A percentile compares a stretch with the other conserved stretches of the same genome.
Evolutionary conservation across 2,113 vertebrate species (phyloP).

Genomic region (Xyliphius kryptos): DNA sequence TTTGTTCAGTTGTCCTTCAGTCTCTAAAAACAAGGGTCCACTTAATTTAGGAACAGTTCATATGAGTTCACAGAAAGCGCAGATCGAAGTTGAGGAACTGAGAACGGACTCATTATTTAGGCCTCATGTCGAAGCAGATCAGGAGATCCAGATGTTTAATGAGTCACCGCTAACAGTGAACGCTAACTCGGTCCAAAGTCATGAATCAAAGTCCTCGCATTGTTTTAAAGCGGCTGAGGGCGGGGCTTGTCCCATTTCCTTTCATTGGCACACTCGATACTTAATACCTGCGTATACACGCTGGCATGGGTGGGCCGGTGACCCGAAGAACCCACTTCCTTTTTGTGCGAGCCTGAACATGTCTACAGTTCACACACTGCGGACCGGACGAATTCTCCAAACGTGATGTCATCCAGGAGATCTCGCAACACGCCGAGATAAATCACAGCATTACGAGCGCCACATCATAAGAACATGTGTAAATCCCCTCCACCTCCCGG

Average conservation of each 20-base stretch:
- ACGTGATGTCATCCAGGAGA: slow-evolving; percentile 31
- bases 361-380: slow-evolving; percentile 9
- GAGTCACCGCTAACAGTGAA: not conserved
- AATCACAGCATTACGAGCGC: slow-evolving; percentile 20
- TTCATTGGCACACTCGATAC: not conserved
- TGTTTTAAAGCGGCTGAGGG: not conserved
- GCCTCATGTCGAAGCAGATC: not conserved
- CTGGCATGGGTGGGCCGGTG: slow-evolving; percentile 2
- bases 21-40: too few species aligned
- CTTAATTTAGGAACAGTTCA: too few species aligned
- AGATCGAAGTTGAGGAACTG: not conserved
- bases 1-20: too few species aligned
- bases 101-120: slow-evolving; percentile 1
- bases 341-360: slow-evolving; percentile 20
- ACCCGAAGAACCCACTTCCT: slow-evolving; percentile 9
- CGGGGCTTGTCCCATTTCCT: not conserved
- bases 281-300: slow-evolving; percentile 12
- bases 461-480: not conserved
- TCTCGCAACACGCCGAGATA: slow-evolving; percentile 22
- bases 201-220: not conserved
- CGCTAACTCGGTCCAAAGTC: too few species aligned
- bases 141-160: slow-evolving; percentile 24
- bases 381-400: slow-evolving; percentile 17
- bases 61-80: too few species aligned
- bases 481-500: not conserved